Evolutionary conservation across 1,140 invertebrate genomes (phyloP).

Genomic region (Pseudomyrmex dendroicus): DNA sequence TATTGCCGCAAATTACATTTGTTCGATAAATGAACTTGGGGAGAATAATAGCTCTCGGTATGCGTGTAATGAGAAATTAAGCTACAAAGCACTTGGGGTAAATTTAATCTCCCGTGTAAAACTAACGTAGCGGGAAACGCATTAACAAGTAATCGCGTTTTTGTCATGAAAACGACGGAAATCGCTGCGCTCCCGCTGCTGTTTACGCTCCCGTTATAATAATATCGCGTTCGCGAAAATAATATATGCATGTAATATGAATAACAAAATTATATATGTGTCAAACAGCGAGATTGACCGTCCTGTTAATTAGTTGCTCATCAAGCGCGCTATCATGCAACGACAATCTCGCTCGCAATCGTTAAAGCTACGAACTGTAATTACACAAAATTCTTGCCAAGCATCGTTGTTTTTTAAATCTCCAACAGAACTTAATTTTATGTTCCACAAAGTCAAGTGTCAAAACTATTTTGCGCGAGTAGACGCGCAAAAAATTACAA

Average conservation of each 20-base stretch:
- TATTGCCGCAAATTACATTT: conserved; percentile 5
- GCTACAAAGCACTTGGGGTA: conserved; percentile 14
- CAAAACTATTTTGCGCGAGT: conserved; percentile 62
- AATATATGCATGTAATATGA: too few relatives aligned
- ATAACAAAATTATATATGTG: too few relatives aligned
- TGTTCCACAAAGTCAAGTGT: conserved; percentile 21
- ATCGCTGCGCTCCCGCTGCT: too few relatives aligned
- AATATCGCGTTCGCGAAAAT: too few relatives aligned
- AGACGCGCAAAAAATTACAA: background rate
- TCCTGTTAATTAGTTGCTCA: conserved; percentile 12
- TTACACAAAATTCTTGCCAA: background rate
- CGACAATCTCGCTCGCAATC: conserved; percentile 19
- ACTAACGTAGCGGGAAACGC: background rate
- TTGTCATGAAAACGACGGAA: background rate
- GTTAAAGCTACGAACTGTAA: conserved; percentile 33
- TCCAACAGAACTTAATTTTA: conserved; percentile 34
- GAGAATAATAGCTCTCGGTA: conserved; percentile 23
- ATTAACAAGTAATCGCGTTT: conserved; percentile 21
- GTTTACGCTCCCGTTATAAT: background rate
- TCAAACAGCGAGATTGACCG: background rate
- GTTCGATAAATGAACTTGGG: conserved; percentile 16
- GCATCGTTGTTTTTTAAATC: conserved; percentile 18
- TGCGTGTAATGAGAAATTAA: conserved; percentile 50
- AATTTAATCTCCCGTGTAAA: conserved; percentile 16
- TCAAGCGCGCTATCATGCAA: background rate